Conservation (phyloP, 1,140 invertebrate genomes). For the Cydia splendana region DNA sequence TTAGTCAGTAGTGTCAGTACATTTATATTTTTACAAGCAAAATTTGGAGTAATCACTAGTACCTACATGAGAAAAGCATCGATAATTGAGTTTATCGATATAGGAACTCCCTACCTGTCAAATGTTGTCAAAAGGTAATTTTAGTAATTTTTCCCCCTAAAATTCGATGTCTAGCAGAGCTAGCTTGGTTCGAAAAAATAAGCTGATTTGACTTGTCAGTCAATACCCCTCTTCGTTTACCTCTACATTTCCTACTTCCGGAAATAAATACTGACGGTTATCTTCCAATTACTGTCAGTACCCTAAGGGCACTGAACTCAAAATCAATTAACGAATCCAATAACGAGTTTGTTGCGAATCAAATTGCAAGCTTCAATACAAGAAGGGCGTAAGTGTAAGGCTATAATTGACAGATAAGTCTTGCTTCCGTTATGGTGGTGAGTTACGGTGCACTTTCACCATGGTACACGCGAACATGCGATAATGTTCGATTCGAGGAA, state of each 20-base stretch:
- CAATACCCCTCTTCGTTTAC: no score
- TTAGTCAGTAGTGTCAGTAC: no score
- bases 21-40: no score
- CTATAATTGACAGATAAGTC: neutral
- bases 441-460: conserved; percentile 8
- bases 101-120: no score
- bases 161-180: neutral
- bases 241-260: neutral
- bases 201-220: neutral
- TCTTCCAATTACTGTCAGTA: neutral
- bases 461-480: conserved; percentile 1
- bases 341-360: conserved; percentile 12
- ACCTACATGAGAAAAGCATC: no score
- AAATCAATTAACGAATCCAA: conserved; percentile 14
- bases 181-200: neutral
- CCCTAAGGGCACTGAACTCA: neutral
- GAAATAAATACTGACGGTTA: neutral
- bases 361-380: neutral
- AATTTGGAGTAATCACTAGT: no score
- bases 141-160: no score
- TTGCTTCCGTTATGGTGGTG: neutral
- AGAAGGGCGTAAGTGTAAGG: neutral
- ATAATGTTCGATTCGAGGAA: conserved; percentile 6
- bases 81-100: no score
- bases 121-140: no score